Evolutionary conservation across 2,888 invertebrate genomes (phyloP).

Genomic region (Tineola bisselliella): DNA sequence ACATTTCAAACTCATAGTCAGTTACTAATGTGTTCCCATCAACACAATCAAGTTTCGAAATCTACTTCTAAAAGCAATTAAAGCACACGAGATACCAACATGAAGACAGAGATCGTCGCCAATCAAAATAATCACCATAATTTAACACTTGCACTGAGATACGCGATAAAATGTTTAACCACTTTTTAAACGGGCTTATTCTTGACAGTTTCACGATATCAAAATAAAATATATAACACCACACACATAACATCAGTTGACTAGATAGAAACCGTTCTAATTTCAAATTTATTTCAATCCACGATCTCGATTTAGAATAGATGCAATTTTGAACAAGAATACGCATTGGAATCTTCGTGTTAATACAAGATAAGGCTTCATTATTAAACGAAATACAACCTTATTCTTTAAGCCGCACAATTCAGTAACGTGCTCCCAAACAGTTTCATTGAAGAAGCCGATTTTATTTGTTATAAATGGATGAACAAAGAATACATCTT

Average conservation of each 20-base stretch:
- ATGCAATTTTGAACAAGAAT: background rate
- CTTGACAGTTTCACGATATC: background rate
- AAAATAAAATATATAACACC: too few relatives aligned
- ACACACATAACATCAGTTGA: too few relatives aligned
- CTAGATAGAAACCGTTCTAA: too few relatives aligned
- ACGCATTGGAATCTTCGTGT: background rate
- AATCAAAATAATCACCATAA: constrained; percentile 50
- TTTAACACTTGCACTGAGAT: constrained; percentile 55
- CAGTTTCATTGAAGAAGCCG: background rate
- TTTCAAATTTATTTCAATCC: too few relatives aligned
- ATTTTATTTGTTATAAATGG: background rate
- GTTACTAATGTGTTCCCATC: constrained; percentile 43
- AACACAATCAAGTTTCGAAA: constrained; percentile 15
- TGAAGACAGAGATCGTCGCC: constrained; percentile 40
- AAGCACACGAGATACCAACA: constrained; percentile 41
- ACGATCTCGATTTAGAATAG: too few relatives aligned
- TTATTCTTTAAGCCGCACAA: background rate
- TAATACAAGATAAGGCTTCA: background rate
- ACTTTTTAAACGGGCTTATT: background rate
- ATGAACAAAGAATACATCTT: background rate
- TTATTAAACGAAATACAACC: background rate
- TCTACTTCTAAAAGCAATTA: constrained; percentile 30
- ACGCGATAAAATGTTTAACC: constrained; percentile 31
- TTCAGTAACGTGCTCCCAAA: background rate
- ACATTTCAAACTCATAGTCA: constrained; percentile 29